Evolutionary conservation across 2,113 vertebrate genomes (phyloP).

Genomic region (Sus scrofa): DNA sequence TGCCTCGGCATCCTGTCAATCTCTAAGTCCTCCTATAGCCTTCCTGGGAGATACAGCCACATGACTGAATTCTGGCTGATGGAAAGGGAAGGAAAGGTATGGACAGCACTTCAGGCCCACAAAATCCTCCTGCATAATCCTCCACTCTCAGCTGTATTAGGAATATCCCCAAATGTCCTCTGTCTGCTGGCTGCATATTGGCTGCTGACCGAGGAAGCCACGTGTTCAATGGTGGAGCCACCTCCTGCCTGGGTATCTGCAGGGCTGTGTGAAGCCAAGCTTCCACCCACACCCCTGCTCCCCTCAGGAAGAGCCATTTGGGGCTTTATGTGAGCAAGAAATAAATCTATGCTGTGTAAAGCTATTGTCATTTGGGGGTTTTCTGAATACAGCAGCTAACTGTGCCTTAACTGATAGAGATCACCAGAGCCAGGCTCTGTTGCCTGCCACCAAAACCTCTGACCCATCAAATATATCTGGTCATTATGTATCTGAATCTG

Average conservation of each 20-base stretch:
- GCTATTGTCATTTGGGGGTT: background rate
- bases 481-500: background rate
- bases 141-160: background rate
- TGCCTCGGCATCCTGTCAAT: background rate
- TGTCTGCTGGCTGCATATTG: background rate
- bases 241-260: background rate
- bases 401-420: background rate
- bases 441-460: background rate
- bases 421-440: background rate
- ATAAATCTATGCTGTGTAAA: background rate
- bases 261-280: background rate
- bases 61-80: background rate
- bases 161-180: background rate
- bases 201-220: background rate
- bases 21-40: background rate
- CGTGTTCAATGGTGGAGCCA: background rate
- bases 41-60: background rate
- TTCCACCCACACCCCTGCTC: background rate
- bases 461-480: background rate
- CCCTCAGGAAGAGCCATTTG: background rate
- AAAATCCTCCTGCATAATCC: background rate
- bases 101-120: background rate
- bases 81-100: background rate
- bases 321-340: background rate
- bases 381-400: background rate